These are phyloP conservation scores for Sepiola atlantica DNA, from an alignment of 2,888 invertebrate genomes.

Conservation along the genomic window DNA sequence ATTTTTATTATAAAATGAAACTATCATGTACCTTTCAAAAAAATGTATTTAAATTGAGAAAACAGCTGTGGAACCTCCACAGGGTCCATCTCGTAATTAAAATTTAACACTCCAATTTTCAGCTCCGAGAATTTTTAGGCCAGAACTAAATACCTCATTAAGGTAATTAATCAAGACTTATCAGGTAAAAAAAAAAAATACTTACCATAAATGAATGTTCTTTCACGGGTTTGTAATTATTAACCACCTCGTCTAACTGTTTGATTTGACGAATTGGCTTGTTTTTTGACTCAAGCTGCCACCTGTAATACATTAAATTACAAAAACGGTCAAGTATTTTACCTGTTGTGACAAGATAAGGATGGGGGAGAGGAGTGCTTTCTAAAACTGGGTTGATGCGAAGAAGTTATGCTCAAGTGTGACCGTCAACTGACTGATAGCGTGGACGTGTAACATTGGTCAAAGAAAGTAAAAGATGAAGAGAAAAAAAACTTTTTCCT, in stretches of 20 bases:
- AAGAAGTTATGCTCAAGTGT: no score
- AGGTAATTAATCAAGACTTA: not conserved
- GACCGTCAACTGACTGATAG: no score
- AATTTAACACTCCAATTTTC: not conserved
- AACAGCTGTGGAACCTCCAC: no score
- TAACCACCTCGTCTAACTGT: slow-evolving; percentile 89
- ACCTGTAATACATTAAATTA: slow-evolving; percentile 55
- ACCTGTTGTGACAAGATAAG: not conserved
- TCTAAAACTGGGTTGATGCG: no score
- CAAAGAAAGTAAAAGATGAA: no score
- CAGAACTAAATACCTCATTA: not conserved
- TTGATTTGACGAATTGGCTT: slow-evolving; percentile 90
- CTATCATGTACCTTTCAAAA: no score
- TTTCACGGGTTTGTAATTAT: slow-evolving; percentile 92
- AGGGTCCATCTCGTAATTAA: no score
- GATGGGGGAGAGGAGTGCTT: no score
- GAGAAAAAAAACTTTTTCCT: no score
- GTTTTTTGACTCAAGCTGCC: slow-evolving; percentile 76
- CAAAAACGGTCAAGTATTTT: not conserved
- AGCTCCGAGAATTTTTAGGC: not conserved
- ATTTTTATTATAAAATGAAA: no score
- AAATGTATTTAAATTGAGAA: no score
- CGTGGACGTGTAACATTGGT: no score
- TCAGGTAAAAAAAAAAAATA: slow-evolving; percentile 53
- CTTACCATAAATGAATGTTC: slow-evolving; percentile 93